phyloP scores from a whole-genome alignment of 2,113 vertebrate genomes.

The Pavo muticus region DNA sequence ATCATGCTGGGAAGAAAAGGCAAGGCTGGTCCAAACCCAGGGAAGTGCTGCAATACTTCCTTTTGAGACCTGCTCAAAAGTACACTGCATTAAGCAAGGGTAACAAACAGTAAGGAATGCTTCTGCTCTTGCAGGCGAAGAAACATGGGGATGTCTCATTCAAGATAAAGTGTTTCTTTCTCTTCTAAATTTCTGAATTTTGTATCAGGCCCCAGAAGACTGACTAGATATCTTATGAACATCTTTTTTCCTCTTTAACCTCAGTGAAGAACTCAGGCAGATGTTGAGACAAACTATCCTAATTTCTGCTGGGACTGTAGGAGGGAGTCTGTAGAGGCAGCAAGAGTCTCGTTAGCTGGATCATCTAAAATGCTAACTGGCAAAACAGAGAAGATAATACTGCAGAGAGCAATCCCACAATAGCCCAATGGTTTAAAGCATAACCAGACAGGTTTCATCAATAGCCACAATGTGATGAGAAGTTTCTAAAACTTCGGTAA shows the following conservation, averaged over 20 bases:
- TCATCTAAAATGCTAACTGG: background rate
- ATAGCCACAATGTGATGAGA: background rate
- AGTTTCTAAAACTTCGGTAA: conserved; percentile 33
- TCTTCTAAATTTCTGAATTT: background rate
- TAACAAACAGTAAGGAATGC: background rate
- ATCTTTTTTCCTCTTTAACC: background rate
- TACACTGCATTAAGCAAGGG: background rate
- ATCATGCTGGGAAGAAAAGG: background rate
- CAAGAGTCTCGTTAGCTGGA: background rate
- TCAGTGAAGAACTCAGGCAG: background rate
- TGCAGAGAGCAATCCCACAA: background rate
- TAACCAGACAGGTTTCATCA: background rate
- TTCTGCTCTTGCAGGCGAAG: background rate
- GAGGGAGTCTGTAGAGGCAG: background rate
- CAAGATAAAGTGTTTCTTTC: background rate
- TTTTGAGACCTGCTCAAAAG: background rate
- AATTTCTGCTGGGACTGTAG: background rate
- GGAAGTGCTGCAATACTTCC: background rate
- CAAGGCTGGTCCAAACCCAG: background rate
- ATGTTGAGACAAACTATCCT: background rate
- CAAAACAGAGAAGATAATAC: background rate
- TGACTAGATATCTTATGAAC: background rate
- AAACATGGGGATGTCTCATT: background rate
- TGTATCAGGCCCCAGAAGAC: background rate
- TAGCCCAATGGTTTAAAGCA: background rate